Evolutionary conservation across 2,888 invertebrate species (phyloP).

Genomic region (Drosophila vallismaia): DNA sequence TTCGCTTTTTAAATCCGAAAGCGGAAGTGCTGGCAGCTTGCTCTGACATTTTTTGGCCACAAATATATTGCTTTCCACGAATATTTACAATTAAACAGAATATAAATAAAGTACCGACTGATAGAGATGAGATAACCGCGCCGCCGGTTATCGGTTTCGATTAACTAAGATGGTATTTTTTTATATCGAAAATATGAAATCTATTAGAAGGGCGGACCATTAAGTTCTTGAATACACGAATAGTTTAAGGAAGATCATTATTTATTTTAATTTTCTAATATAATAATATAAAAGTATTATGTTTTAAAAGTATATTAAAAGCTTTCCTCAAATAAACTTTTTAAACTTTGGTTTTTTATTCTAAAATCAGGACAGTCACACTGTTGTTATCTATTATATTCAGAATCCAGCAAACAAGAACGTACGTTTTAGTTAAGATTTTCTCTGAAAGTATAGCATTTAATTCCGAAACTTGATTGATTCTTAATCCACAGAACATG

Average conservation of each 20-base stretch:
- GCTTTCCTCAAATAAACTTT: background rate
- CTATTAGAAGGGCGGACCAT: background rate
- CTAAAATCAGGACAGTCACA: slow-evolving; percentile 8
- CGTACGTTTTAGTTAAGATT: slow-evolving; percentile 3
- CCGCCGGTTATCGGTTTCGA: background rate
- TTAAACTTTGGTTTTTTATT: background rate
- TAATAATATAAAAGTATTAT: no score
- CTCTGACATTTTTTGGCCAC: slow-evolving; percentile 70
- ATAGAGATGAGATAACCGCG: background rate
- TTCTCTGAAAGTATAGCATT: background rate
- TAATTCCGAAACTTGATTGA: background rate
- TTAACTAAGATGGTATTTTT: background rate
- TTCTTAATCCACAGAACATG: slow-evolving; percentile 54
- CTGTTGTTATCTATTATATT: slow-evolving; percentile 31
- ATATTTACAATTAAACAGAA: background rate
- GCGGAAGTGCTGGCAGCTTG: slow-evolving; percentile 55
- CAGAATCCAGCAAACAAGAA: slow-evolving; percentile 6
- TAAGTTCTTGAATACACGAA: background rate
- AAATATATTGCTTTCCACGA: background rate
- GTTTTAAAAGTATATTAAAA: no score
- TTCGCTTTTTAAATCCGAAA: slow-evolving; percentile 88
- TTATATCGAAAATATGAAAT: no score
- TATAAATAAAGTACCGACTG: slow-evolving; percentile 2
- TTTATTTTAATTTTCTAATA: no score
- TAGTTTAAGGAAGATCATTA: background rate